phyloP scores from a whole-genome alignment of 2,113 vertebrate species.

The Mobula hypostoma region DNA sequence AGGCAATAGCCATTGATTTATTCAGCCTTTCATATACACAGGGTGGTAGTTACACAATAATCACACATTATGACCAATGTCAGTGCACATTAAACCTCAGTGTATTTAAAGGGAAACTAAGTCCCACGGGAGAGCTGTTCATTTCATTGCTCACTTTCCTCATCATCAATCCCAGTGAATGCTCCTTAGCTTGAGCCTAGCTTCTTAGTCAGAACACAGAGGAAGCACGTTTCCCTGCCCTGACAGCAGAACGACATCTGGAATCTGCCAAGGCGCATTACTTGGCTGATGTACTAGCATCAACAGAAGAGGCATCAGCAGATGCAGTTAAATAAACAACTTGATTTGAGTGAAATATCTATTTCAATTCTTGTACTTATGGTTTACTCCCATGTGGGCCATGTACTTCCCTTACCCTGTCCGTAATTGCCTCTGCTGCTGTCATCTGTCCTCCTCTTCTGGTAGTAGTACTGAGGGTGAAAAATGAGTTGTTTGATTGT shows the following conservation, averaged over 20 bases:
- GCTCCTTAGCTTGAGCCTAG: not conserved
- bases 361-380: slow-evolving; percentile 44
- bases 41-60: slow-evolving; percentile 33
- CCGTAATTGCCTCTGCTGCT: slow-evolving; percentile 29
- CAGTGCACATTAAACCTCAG: slow-evolving; percentile 26
- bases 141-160: slow-evolving; percentile 26
- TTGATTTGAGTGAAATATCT: slow-evolving; percentile 36
- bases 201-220: not conserved
- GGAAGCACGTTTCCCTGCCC: not conserved
- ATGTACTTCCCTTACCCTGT: slow-evolving; percentile 45
- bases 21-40: slow-evolving; percentile 20
- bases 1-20: slow-evolving; percentile 28
- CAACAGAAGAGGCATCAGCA: slow-evolving; percentile 15
- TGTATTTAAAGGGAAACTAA: slow-evolving; percentile 24
- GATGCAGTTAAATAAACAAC: slow-evolving; percentile 20
- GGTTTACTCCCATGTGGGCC: slow-evolving; percentile 41
- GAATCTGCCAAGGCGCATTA: slow-evolving; percentile 10
- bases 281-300: not conserved
- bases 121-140: not conserved
- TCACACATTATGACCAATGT: slow-evolving; percentile 28
- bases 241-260: not conserved
- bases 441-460: slow-evolving; percentile 42
- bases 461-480: slow-evolving; percentile 44
- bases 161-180: not conserved
- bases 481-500: slow-evolving; percentile 41